Evolutionary conservation across 2,797 vertebrate species (phyloP).

Genomic region (Lagodon rhomboides): DNA sequence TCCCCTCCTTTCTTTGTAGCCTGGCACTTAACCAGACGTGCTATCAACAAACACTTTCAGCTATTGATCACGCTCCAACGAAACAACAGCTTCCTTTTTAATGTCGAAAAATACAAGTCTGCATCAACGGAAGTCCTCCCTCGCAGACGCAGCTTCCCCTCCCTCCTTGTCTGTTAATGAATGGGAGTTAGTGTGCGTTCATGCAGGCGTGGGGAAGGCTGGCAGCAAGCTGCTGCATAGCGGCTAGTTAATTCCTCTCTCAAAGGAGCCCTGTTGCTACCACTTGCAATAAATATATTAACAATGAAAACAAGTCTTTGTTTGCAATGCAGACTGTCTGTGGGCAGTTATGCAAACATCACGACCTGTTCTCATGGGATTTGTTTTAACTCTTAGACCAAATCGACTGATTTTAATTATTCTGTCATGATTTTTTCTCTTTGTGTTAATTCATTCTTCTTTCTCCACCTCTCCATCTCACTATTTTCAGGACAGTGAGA

Average conservation of each 20-base stretch:
- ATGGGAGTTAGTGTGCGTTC: conserved; percentile 61
- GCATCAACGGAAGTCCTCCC: conserved; percentile 47
- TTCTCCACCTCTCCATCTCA: not conserved
- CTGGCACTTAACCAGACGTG: conserved; percentile 56
- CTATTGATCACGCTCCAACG: conserved; percentile 56
- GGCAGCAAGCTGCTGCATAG: conserved; percentile 51
- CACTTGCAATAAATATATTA: conserved; percentile 34
- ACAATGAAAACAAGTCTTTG: conserved; percentile 32
- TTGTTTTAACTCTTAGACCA: not conserved
- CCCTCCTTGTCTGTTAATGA: conserved; percentile 62
- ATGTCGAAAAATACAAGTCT: conserved; percentile 50
- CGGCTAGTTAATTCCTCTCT: conserved; percentile 54
- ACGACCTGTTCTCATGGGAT: not conserved
- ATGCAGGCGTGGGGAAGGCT: conserved; percentile 44
- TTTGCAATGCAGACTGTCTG: conserved; percentile 30
- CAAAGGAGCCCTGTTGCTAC: conserved; percentile 47
- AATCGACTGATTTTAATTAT: not conserved
- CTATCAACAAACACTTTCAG: conserved; percentile 58
- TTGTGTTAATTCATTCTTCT: conserved; percentile 1
- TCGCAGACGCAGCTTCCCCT: conserved; percentile 16
- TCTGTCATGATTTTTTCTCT: not conserved
- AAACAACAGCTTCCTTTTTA: conserved; percentile 60
- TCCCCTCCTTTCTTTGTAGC: conserved; percentile 31
- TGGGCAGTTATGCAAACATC: conserved; percentile 12
- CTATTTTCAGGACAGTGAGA: conserved; percentile 88